phyloP scores from a whole-genome alignment of 2,888 invertebrate genomes.

The Ceratothoa steindachneri region DNA sequence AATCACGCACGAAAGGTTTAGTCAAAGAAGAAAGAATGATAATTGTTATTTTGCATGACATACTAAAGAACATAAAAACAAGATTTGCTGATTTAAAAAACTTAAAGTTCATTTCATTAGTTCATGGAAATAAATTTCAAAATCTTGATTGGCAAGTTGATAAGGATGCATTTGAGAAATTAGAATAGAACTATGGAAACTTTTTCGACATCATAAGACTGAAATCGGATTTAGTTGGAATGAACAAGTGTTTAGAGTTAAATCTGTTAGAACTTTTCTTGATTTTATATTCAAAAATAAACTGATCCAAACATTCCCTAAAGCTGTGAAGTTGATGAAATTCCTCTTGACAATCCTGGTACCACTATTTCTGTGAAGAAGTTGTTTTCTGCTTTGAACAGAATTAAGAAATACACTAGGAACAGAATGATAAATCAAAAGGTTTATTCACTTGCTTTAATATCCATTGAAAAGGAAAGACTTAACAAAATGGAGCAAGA shows the following conservation, averaged over 20 bases:
- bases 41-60: background rate
- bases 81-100: background rate
- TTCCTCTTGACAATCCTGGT: background rate
- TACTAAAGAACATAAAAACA: background rate
- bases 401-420: too few relatives aligned
- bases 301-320: background rate
- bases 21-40: background rate
- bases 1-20: background rate
- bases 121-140: too few relatives aligned
- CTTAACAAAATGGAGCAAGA: too few relatives aligned
- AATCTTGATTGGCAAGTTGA: too few relatives aligned
- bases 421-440: background rate
- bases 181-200: too few relatives aligned
- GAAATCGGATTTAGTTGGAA: background rate
- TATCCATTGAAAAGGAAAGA: too few relatives aligned
- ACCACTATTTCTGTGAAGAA: background rate
- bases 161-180: too few relatives aligned
- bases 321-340: too few relatives aligned
- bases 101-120: too few relatives aligned
- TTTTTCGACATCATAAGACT: too few relatives aligned
- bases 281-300: background rate
- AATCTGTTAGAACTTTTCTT: background rate
- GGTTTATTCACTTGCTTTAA: too few relatives aligned
- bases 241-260: background rate
- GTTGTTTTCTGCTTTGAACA: too few relatives aligned